phyloP scores from a whole-genome alignment of 2,888 invertebrate species.

The Anarsia innoxiella region DNA sequence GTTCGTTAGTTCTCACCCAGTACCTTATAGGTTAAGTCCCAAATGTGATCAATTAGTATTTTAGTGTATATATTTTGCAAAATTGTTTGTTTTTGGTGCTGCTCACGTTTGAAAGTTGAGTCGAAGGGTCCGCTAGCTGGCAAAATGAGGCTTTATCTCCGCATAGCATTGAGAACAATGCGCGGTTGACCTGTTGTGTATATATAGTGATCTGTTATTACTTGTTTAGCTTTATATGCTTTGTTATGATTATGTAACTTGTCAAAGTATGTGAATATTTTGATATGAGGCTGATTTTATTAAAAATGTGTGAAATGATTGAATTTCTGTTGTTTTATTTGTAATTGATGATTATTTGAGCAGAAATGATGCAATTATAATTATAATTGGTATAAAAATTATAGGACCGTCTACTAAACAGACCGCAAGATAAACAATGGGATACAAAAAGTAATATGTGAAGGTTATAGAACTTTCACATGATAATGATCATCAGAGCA shows the following conservation, averaged over 20 bases:
- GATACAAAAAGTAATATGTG: slow-evolving; percentile 8
- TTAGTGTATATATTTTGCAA: slow-evolving; percentile 49
- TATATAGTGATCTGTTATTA: slow-evolving; percentile 60
- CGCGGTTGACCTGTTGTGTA: slow-evolving; percentile 36
- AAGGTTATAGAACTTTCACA: slow-evolving; percentile 21
- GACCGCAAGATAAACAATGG: slow-evolving; percentile 11
- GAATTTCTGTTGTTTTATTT: slow-evolving; percentile 23
- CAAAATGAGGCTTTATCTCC: slow-evolving; percentile 18
- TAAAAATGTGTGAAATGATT: slow-evolving; percentile 46
- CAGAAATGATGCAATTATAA: slow-evolving; percentile 3
- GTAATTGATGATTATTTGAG: slow-evolving; percentile 1
- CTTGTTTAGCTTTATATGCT: slow-evolving; percentile 59
- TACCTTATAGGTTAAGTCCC: slow-evolving; percentile 70
- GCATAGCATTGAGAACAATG: slow-evolving; percentile 36
- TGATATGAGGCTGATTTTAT: slow-evolving; percentile 68
- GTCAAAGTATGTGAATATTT: slow-evolving; percentile 37
- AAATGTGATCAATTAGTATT: slow-evolving; percentile 73
- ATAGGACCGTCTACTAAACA: too few species aligned
- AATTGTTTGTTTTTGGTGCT: slow-evolving; percentile 35
- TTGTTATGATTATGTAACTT: slow-evolving; percentile 53
- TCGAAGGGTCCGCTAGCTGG: slow-evolving; percentile 17
- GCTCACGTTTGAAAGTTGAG: slow-evolving; percentile 47
- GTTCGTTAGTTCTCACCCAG: slow-evolving; percentile 49
- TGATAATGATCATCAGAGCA: slow-evolving; percentile 22
- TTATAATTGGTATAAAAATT: too few species aligned